phyloP scores from a whole-genome alignment of 2,888 invertebrate genomes.

The Dioctria rufipes region DNA sequence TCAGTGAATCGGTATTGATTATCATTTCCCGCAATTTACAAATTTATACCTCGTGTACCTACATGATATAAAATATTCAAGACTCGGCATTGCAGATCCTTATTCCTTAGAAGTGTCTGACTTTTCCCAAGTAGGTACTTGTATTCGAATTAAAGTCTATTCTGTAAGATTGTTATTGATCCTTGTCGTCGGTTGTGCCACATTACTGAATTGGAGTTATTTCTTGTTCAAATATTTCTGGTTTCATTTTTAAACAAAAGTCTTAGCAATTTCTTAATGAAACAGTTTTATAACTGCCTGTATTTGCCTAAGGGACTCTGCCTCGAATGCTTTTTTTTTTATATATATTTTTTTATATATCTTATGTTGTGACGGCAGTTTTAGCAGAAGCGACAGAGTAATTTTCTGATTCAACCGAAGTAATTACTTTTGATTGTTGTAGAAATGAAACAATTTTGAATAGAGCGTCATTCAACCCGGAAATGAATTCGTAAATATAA shows the following conservation, averaged over 20 bases:
- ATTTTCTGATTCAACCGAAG: conserved; percentile 12
- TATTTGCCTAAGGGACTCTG: conserved; percentile 2
- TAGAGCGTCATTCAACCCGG: background rate
- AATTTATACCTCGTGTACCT: conserved; percentile 1
- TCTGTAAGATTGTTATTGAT: background rate
- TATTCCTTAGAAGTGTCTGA: background rate
- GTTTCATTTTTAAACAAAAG: background rate
- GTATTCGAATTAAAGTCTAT: conserved; percentile 9
- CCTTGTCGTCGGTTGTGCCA: background rate
- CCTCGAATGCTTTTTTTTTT: conserved; percentile 30
- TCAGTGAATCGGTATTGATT: conserved; percentile 31
- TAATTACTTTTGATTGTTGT: conserved; percentile 23
- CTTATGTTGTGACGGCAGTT: conserved; percentile 5
- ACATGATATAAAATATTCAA: conserved; percentile 4
- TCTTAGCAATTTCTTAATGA: conserved; percentile 2
- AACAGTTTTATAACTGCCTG: background rate
- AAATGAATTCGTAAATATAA: background rate
- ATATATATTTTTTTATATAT: conserved; percentile 2
- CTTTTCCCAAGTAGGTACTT: conserved; percentile 6
- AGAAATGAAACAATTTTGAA: background rate
- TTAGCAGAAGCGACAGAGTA: conserved; percentile 13
- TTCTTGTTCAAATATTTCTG: background rate
- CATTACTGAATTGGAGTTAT: conserved; percentile 17
- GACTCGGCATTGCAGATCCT: conserved; percentile 21
- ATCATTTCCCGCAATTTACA: conserved; percentile 26